Evolutionary conservation across 2,113 vertebrate species (phyloP).

Genomic region (Butorides virescens): DNA sequence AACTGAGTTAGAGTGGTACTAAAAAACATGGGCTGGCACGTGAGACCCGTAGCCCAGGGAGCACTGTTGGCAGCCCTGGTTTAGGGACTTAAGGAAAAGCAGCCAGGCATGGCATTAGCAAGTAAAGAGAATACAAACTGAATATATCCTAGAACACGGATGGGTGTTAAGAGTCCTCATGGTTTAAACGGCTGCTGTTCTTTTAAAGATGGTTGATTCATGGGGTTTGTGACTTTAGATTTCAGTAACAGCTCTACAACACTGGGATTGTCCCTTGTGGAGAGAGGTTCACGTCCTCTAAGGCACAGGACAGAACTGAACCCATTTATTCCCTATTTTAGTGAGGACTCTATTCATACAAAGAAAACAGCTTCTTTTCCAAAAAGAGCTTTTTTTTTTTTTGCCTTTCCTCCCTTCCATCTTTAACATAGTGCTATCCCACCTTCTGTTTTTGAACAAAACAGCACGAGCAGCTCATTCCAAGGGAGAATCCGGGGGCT

Average conservation of each 20-base stretch:
- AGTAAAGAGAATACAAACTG: neutral
- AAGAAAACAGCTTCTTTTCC: neutral
- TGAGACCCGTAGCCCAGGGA: neutral
- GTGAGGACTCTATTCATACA: neutral
- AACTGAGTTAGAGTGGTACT: neutral
- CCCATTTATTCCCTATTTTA: neutral
- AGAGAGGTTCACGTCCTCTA: neutral
- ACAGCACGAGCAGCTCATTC: neutral
- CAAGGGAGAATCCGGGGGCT: neutral
- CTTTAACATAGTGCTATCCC: neutral
- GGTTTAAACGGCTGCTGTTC: neutral
- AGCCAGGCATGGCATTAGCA: neutral
- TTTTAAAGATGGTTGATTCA: neutral
- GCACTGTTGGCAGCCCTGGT: neutral
- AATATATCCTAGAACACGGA: neutral
- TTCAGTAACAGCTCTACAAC: neutral
- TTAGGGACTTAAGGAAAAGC: neutral
- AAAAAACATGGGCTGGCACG: neutral
- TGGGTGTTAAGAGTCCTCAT: neutral
- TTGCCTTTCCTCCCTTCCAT: accelerated
- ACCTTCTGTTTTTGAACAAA: neutral
- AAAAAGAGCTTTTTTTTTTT: neutral
- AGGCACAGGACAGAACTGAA: neutral
- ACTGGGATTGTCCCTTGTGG: neutral
- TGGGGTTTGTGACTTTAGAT: neutral